A percentile compares a stretch with the other conserved stretches of the same genome.
These are phyloP conservation scores for Salpingus planirostris DNA, from an alignment of 2,888 invertebrate genomes.

Conservation along the genomic window DNA sequence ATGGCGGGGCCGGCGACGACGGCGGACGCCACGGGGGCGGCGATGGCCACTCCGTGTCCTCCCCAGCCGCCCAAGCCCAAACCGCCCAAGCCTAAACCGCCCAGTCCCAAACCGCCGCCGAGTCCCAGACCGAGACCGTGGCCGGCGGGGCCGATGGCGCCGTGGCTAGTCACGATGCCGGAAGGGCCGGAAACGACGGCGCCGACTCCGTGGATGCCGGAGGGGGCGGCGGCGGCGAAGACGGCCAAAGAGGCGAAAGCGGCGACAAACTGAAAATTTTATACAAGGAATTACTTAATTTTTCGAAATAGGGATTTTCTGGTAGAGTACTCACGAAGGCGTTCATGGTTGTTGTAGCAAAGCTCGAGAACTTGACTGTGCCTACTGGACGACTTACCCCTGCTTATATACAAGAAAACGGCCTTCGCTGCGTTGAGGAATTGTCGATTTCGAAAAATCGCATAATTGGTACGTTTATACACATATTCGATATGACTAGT, in stretches of 20 bases:
- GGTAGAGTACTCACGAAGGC: conserved; percentile 16
- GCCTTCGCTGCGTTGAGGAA: conserved; percentile 17
- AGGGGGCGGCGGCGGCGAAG: conserved; percentile 16
- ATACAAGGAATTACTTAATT: background rate
- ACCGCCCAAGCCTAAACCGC: conserved; percentile 5
- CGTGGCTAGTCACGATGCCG: conserved; percentile 10
- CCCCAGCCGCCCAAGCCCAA: conserved; percentile 6
- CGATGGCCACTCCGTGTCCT: conserved; percentile 4
- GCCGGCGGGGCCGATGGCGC: conserved; percentile 7
- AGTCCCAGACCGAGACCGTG: conserved; percentile 12
- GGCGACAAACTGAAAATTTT: conserved; percentile 13
- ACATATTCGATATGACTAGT: conserved; percentile 1
- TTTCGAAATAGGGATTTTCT: too few relatives aligned
- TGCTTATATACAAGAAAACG: conserved; percentile 18
- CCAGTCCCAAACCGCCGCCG: conserved; percentile 9
- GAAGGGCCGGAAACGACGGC: conserved; percentile 8
- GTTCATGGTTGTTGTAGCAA: conserved; percentile 18
- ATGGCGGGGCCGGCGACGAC: conserved; percentile 12
- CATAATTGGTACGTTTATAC: conserved; percentile 9
- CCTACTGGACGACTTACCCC: conserved; percentile 12
- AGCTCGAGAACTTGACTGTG: conserved; percentile 14
- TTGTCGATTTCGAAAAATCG: conserved; percentile 9
- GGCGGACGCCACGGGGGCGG: conserved; percentile 8
- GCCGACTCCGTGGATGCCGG: conserved; percentile 11
- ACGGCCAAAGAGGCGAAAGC: conserved; percentile 19